These are phyloP conservation scores for Germaria angustata DNA, from an alignment of 2,888 invertebrate genomes.

Conservation along the genomic window DNA sequence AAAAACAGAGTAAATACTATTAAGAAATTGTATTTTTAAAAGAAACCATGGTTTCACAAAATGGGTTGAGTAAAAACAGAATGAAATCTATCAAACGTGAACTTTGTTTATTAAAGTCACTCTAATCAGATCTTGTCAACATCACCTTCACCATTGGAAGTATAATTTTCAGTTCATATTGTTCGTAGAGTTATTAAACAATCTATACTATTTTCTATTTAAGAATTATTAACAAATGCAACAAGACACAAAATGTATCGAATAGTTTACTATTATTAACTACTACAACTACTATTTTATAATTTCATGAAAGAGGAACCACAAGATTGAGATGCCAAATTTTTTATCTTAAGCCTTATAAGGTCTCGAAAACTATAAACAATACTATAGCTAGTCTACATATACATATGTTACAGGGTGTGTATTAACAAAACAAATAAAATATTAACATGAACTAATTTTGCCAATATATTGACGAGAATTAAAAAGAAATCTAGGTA, in stretches of 20 bases:
- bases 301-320: constrained; percentile 44
- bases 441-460: constrained; percentile 8
- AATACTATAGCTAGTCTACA: constrained; percentile 55
- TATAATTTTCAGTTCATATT: constrained; percentile 9
- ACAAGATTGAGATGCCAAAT: constrained; percentile 64
- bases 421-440: constrained; percentile 27
- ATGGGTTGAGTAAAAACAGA: constrained; percentile 57
- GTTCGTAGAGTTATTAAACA: constrained; percentile 31
- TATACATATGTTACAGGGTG: constrained; percentile 62
- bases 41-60: constrained; percentile 63
- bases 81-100: constrained; percentile 30
- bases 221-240: constrained; percentile 41
- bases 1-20: constrained; percentile 2
- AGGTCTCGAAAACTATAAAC: constrained; percentile 52
- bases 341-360: constrained; percentile 50
- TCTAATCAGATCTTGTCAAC: not conserved
- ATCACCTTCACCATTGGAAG: not conserved
- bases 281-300: constrained; percentile 51
- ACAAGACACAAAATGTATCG: constrained; percentile 35
- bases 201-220: constrained; percentile 50
- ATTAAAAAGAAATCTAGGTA: not conserved
- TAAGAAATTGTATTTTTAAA: constrained; percentile 49
- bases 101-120: not conserved
- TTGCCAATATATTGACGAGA: constrained; percentile 23
- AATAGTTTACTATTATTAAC: constrained; percentile 50